These are phyloP conservation scores for Myanophis thanlyinensis DNA, from an alignment of 2,113 vertebrate species.

Conservation along the genomic window DNA sequence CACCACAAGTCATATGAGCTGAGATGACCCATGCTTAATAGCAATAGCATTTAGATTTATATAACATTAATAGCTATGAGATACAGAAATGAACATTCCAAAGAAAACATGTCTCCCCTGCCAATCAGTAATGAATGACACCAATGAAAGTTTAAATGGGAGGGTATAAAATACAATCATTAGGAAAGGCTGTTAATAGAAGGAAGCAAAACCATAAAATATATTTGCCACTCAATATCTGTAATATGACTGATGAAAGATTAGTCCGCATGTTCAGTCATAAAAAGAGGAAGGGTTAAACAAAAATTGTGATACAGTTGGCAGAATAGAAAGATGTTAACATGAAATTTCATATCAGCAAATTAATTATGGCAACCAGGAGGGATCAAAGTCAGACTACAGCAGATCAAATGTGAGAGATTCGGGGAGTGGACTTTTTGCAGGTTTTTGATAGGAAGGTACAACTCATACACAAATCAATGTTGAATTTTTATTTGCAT, in stretches of 20 bases:
- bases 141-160: neutral
- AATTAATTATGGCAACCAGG: neutral
- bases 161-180: neutral
- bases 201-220: neutral
- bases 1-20: neutral
- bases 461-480: neutral
- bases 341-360: neutral
- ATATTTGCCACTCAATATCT: neutral
- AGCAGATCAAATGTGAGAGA: neutral
- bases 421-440: neutral
- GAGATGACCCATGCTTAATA: neutral
- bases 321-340: neutral
- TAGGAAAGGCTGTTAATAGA: neutral
- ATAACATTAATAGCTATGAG: neutral
- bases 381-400: neutral
- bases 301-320: neutral
- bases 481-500: neutral
- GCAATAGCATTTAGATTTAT: neutral
- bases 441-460: neutral
- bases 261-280: neutral
- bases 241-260: neutral
- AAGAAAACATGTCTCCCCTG: neutral
- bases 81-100: neutral
- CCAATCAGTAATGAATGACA: neutral
- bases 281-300: neutral